Evolutionary conservation across 1,140 invertebrate species (phyloP).

Genomic region (Bombus turneri): DNA sequence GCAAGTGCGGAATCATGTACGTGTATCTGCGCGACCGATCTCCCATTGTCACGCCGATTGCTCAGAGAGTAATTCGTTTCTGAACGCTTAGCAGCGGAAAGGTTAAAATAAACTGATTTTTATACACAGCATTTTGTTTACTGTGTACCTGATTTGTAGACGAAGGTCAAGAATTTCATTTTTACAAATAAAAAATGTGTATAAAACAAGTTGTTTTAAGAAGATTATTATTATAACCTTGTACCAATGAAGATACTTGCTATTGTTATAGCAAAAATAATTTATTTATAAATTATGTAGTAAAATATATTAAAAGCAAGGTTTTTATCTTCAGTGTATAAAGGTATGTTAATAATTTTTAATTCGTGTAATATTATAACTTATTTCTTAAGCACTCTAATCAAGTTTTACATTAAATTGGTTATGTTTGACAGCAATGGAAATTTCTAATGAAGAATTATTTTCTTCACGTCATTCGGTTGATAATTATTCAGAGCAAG

Average conservation of each 20-base stretch:
- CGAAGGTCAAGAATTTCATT: no score
- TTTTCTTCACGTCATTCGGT: not conserved
- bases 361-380: not conserved
- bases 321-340: no score
- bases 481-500: not conserved
- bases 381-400: not conserved
- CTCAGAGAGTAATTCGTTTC: no score
- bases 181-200: not conserved
- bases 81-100: no score
- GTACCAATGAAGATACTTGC: not conserved
- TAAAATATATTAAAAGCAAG: no score
- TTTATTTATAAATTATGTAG: no score
- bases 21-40: not conserved
- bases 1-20: not conserved
- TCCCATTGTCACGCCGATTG: no score
- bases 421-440: not conserved
- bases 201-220: not conserved
- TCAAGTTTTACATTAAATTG: not conserved
- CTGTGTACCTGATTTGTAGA: not conserved
- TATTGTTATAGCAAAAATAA: not conserved
- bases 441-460: not conserved
- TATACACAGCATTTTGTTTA: not conserved
- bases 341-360: not conserved
- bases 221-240: slow-evolving; percentile 4
- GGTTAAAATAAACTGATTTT: not conserved